These are phyloP conservation scores for Danio jaintianensis DNA, from an alignment of 2,797 vertebrate species.

Conservation along the genomic window DNA sequence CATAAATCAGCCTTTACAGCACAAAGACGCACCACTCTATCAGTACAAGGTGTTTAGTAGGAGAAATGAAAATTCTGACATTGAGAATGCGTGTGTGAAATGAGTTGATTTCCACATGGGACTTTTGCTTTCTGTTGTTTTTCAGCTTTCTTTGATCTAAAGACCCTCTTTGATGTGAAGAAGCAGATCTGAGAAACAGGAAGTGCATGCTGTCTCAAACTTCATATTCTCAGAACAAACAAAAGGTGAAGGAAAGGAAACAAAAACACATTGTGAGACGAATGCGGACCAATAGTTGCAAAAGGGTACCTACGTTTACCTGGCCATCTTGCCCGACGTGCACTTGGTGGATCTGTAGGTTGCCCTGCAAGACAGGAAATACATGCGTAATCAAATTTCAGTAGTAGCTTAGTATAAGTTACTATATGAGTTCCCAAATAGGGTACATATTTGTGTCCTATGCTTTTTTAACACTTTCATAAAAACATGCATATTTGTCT, in stretches of 20 bases:
- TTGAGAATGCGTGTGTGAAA: not conserved
- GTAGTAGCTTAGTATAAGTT: not conserved
- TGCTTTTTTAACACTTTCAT: not conserved
- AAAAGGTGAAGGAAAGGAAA: conserved; percentile 33
- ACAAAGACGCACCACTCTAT: not conserved
- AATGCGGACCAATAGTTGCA: not conserved
- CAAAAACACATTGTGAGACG: not conserved
- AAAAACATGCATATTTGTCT: not conserved
- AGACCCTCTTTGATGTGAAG: conserved; percentile 58
- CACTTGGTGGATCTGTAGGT: conserved; percentile 97
- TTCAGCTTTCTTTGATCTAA: conserved; percentile 52
- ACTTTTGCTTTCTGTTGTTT: conserved; percentile 52
- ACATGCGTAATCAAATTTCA: not conserved
- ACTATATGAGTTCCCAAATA: not conserved
- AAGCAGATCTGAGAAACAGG: conserved; percentile 68
- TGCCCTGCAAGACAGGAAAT: conserved; percentile 85
- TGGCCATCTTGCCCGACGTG: conserved; percentile 98
- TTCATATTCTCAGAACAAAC: conserved; percentile 50
- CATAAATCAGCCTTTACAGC: too few relatives aligned
- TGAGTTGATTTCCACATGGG: conserved; percentile 18
- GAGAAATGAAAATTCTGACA: not conserved
- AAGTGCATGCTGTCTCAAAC: conserved; percentile 61
- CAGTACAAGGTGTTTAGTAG: not conserved
- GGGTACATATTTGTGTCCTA: not conserved
- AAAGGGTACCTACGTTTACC: conserved; percentile 76